Evolutionary conservation across 2,888 invertebrate genomes (phyloP).

Genomic region (Scaptomyza tumidula): DNA sequence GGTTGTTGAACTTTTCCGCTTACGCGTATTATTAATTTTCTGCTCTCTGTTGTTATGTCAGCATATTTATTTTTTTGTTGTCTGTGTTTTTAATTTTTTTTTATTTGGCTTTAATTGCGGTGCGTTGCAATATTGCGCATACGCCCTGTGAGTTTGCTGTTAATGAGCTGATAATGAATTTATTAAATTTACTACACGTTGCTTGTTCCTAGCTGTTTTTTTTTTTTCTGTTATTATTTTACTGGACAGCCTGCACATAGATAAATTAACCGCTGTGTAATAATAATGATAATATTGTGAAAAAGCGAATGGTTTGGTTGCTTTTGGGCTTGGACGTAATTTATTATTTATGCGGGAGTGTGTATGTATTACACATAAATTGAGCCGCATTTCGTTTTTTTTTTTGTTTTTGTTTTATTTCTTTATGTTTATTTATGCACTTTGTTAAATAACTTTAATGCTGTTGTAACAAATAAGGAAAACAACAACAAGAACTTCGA

Average conservation of each 20-base stretch:
- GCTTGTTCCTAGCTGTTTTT: background rate
- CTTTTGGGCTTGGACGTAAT: slow-evolving; percentile 19
- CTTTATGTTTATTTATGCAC: slow-evolving; percentile 70
- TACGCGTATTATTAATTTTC: slow-evolving; percentile 52
- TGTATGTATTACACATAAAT: slow-evolving; percentile 44
- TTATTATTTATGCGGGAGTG: slow-evolving; percentile 67
- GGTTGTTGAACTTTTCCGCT: slow-evolving; percentile 47
- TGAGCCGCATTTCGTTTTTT: slow-evolving; percentile 44
- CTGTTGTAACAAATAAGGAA: slow-evolving; percentile 28
- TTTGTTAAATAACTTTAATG: slow-evolving; percentile 72
- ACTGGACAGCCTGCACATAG: slow-evolving; percentile 45
- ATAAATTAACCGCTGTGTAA: slow-evolving; percentile 54
- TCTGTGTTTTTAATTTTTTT: background rate
- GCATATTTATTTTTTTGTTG: slow-evolving; percentile 15
- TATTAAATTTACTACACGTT: slow-evolving; percentile 73
- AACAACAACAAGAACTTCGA: slow-evolving; percentile 1
- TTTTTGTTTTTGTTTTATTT: slow-evolving; percentile 8
- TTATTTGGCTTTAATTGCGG: slow-evolving; percentile 53
- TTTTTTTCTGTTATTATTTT: slow-evolving; percentile 7
- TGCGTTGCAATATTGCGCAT: slow-evolving; percentile 47
- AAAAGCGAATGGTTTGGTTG: slow-evolving; percentile 16
- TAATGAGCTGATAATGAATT: slow-evolving; percentile 80
- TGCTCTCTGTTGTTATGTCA: slow-evolving; percentile 38
- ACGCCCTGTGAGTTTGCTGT: slow-evolving; percentile 47
- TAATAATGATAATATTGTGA: slow-evolving; percentile 48